Evolutionary conservation across 2,113 vertebrate genomes (phyloP), one percentile per base, ranked within the genome.

Genomic region (Forbesichthys agassizii): DNA sequence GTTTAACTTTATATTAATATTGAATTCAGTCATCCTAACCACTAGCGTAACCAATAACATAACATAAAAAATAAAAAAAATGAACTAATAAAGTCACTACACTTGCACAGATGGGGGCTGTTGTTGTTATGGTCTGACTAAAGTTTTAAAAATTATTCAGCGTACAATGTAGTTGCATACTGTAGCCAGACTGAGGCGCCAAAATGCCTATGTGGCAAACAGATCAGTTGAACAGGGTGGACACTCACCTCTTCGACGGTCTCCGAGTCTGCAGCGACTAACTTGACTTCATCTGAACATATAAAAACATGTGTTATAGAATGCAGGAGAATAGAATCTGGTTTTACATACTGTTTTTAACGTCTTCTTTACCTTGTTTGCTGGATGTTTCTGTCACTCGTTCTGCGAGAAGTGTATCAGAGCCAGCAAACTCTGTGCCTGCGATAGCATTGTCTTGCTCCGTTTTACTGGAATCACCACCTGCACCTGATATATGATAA

Each of bases 221-320:
- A 47, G 6, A 18, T 61, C 0, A 14, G n/a, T 18, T 14, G 9
- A 61, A 2, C 3, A n/a, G 7, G 11, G 47, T 5, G 13, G 4
- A 46, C n/a, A 12, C 74, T 84, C 66, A 82, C 89, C 77, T 70
- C 6, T 0, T 49, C 13, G 48, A 33, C 48, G 3, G n/a, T 59
- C 52, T 76, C 61, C 42, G 42, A 12, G 12, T 62, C 56, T 13
- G 33, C 60, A 49, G 3, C 52, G 1, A 65, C 69, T 49, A 71
- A n/a, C 66, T 83, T 72, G 0, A 16, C 7, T 81, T 71, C 83
- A 1, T 71, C 90, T 90, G 33, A 58, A 72, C 10, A 49, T 20
- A 79, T 0, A 18, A 18, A 0, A 64, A 14, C 3, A 8, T 11
- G 6, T 12, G 16, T 0, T 8, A 51, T 48, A 71, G 6, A 33